These are phyloP conservation scores for Epirrhoe tristata DNA, from an alignment of 2,888 invertebrate species.

Conservation along the genomic window DNA sequence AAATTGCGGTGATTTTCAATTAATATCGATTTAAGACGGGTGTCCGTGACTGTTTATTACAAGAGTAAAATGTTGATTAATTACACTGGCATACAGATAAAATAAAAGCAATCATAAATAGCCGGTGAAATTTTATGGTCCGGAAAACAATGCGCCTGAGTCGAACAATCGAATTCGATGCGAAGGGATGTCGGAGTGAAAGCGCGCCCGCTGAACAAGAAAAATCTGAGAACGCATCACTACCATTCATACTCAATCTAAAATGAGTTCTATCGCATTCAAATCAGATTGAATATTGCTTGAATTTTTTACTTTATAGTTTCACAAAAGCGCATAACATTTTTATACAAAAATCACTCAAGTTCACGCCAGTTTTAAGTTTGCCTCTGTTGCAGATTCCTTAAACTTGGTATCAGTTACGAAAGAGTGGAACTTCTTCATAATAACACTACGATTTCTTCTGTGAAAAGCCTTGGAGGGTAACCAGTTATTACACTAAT, in stretches of 20 bases:
- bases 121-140: constrained; percentile 69
- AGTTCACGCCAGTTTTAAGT: constrained; percentile 3
- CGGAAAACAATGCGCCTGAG: constrained; percentile 76
- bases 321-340: neutral
- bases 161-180: constrained; percentile 75
- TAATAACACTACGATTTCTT: constrained; percentile 58
- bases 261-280: constrained; percentile 22
- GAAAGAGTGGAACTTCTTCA: constrained; percentile 33
- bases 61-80: constrained; percentile 57
- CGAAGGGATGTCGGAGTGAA: constrained; percentile 71
- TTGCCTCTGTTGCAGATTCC: neutral
- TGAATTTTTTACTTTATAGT: neutral
- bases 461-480: constrained; percentile 66
- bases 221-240: constrained; percentile 52
- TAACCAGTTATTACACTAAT: constrained; percentile 86
- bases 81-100: constrained; percentile 55
- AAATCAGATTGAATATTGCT: neutral
- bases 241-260: constrained; percentile 32
- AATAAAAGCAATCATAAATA: constrained; percentile 69
- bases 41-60: constrained; percentile 46
- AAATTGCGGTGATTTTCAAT: constrained; percentile 53
- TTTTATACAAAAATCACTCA: neutral
- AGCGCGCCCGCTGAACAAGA: constrained; percentile 76
- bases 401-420: neutral
- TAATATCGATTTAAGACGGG: constrained; percentile 49